A percentile compares a stretch with the other conserved stretches of the same genome.
Evolutionary conservation across 2,888 invertebrate species (phyloP).

Genomic region (Xestia sexstrigata): DNA sequence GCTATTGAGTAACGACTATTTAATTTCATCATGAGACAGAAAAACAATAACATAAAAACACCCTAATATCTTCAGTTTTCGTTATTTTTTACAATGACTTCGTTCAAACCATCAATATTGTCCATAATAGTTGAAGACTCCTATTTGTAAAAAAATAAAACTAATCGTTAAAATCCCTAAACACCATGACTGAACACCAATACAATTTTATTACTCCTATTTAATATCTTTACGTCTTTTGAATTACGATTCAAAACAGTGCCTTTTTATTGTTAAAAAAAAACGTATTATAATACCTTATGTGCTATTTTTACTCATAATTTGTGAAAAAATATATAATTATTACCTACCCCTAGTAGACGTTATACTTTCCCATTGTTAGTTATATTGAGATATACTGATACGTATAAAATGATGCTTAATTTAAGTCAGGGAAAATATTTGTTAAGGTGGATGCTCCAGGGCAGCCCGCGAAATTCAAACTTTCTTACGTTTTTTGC

Average conservation of each 20-base stretch:
- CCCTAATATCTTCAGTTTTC: not conserved
- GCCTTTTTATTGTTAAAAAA: constrained; percentile 83
- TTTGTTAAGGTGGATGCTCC: too few species aligned
- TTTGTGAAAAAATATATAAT: constrained; percentile 56
- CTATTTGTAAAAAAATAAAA: constrained; percentile 22
- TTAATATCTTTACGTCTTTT: constrained; percentile 69
- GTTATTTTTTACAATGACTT: constrained; percentile 41
- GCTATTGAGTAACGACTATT: not conserved
- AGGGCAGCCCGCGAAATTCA: too few species aligned
- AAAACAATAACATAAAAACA: not conserved
- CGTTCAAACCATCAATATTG: constrained; percentile 28
- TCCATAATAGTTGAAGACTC: constrained; percentile 31
- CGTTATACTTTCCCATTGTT: constrained; percentile 48
- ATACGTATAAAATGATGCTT: constrained; percentile 36
- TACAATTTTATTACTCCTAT: constrained; percentile 62
- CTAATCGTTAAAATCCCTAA: constrained; percentile 22
- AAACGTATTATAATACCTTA: constrained; percentile 69
- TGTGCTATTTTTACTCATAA: constrained; percentile 66
- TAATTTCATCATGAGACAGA: not conserved
- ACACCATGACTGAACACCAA: constrained; percentile 64
- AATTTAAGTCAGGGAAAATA: constrained; percentile 2
- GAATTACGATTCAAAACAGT: constrained; percentile 81
- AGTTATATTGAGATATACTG: constrained; percentile 47
- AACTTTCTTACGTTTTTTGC: too few species aligned
- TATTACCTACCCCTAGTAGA: constrained; percentile 43